phyloP scores from a whole-genome alignment of 2,888 invertebrate genomes.

The Brachypterus glaber region DNA sequence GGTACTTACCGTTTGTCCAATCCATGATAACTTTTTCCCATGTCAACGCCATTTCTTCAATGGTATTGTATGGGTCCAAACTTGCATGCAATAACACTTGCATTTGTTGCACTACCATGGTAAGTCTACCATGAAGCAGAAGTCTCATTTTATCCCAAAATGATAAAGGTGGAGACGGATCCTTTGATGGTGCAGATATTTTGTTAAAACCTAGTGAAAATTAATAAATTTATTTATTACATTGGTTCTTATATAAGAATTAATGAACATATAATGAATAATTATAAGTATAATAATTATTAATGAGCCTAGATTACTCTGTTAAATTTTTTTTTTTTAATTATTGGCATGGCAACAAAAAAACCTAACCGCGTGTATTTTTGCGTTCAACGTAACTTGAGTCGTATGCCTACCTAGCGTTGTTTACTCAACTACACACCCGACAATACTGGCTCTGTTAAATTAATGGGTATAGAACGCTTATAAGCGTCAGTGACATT shows the following conservation, averaged over 20 bases:
- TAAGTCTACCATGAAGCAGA: slow-evolving; percentile 84
- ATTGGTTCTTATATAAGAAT: neutral
- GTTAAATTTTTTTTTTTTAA: no score
- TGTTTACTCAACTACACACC: no score
- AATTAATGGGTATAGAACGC: no score
- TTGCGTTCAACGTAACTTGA: no score
- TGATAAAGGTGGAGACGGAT: slow-evolving; percentile 87
- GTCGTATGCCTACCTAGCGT: no score
- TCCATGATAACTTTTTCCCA: slow-evolving; percentile 91
- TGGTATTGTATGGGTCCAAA: slow-evolving; percentile 95
- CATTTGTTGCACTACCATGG: slow-evolving; percentile 77
- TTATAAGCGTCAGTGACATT: no score
- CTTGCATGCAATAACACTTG: slow-evolving; percentile 92
- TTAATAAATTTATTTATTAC: slow-evolving; percentile 1
- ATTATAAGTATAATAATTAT: neutral
- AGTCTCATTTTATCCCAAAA: slow-evolving; percentile 97
- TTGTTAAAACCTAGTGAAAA: slow-evolving; percentile 65
- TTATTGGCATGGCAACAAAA: no score
- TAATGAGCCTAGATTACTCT: no score
- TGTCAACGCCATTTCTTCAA: slow-evolving; percentile 96
- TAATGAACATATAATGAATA: no score
- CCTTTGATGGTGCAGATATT: slow-evolving; percentile 75
- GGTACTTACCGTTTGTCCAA: slow-evolving; percentile 76
- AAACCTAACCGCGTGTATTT: no score
- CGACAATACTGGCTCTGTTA: no score